phyloP scores from a whole-genome alignment of 2,113 vertebrate genomes.

The Camelus dromedarius region DNA sequence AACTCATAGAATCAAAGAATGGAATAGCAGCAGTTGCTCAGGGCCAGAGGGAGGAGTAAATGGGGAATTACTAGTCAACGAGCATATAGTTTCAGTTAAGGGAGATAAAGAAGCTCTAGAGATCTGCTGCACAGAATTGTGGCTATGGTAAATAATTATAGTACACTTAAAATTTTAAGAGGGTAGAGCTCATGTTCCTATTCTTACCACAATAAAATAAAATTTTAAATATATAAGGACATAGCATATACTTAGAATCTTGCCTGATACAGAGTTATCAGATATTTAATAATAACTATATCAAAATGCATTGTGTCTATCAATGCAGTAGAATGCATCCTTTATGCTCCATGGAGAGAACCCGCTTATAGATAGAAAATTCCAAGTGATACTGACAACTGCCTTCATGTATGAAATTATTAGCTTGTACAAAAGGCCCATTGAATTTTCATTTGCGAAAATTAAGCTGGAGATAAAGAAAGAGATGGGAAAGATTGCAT shows the following conservation, averaged over 20 bases:
- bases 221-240: not conserved
- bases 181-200: not conserved
- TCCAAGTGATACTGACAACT: conserved; percentile 24
- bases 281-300: not conserved
- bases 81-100: not conserved
- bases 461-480: conserved; percentile 75
- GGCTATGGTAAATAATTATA: not conserved
- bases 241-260: not conserved
- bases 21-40: not conserved
- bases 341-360: not conserved
- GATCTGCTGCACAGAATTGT: not conserved
- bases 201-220: not conserved
- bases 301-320: not conserved
- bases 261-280: not conserved
- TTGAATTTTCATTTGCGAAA: conserved; percentile 78
- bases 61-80: not conserved
- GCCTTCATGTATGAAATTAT: conserved; percentile 64
- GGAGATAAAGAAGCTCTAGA: not conserved
- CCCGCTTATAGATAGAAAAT: not conserved
- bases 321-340: not conserved
- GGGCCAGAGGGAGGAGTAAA: not conserved
- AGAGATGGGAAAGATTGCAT: conserved; percentile 50
- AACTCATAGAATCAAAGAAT: not conserved
- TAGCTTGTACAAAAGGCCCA: not conserved
- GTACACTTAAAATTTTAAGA: not conserved